Percentiles rank a stretch among this genome's conserved stretches.
Conservation (phyloP, 2,797 vertebrate genomes). For the Oryzias sinensis region DNA sequence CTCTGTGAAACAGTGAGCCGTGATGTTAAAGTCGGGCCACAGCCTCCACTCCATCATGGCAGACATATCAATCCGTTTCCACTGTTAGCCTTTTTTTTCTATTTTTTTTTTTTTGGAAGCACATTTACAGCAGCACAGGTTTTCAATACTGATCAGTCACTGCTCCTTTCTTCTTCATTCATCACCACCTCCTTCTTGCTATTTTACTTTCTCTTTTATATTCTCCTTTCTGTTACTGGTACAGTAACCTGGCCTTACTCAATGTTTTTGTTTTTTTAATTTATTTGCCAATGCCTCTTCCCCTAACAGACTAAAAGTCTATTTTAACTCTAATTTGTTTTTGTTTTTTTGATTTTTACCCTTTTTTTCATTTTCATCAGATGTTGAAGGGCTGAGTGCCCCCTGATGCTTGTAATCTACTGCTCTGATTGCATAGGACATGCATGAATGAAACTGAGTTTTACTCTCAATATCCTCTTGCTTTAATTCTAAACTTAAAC, state of each 20-base stretch:
- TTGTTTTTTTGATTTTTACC: conserved; percentile 13
- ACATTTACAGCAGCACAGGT: conserved; percentile 71
- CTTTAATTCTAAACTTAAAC: conserved; percentile 62
- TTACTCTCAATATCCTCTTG: conserved; percentile 53
- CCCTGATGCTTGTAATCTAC: conserved; percentile 62
- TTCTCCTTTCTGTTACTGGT: conserved; percentile 41
- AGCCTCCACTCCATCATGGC: conserved; percentile 73
- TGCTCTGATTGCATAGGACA: conserved; percentile 58
- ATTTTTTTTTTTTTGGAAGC: conserved; percentile 12
- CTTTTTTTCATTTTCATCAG: conserved; percentile 36
- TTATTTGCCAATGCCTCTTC: conserved; percentile 11
- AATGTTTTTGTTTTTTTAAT: conserved; percentile 14
- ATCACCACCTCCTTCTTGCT: conserved; percentile 59
- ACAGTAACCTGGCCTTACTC: conserved; percentile 22
- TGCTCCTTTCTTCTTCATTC: conserved; percentile 72
- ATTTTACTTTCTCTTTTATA: conserved; percentile 40
- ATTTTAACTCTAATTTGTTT: conserved; percentile 28
- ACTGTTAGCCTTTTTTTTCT: conserved; percentile 51
- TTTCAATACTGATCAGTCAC: conserved; percentile 76
- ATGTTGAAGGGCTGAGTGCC: conserved; percentile 43
- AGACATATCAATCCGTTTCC: conserved; percentile 76
- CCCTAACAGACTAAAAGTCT: conserved; percentile 26
- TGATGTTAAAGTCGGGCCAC: conserved; percentile 51
- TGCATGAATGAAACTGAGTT: conserved; percentile 57
- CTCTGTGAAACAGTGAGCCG: conserved; percentile 52